Conservation (phyloP, 2,888 invertebrate genomes). For the Vanessa cardui region DNA sequence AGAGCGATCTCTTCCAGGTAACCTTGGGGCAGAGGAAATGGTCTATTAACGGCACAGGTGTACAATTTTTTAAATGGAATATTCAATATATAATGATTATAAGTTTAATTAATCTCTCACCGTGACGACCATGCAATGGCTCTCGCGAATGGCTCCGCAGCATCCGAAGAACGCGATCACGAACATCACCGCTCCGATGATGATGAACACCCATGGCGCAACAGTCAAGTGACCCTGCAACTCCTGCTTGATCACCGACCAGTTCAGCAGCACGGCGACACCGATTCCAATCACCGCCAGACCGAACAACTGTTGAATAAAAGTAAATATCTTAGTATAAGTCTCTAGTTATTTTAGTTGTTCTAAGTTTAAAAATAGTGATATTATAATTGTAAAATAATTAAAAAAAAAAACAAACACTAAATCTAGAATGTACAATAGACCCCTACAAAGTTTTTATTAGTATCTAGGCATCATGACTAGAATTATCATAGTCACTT, state of each 20-base stretch:
- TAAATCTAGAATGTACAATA: no score
- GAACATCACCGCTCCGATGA: conserved; percentile 88
- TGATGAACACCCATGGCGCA: conserved; percentile 85
- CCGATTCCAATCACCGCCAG: conserved; percentile 86
- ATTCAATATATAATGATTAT: no score
- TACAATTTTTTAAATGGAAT: no score
- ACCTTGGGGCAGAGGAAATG: no score
- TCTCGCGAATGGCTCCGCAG: conserved; percentile 94
- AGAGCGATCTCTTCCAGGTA: no score
- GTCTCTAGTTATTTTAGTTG: neutral
- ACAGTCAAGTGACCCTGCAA: conserved; percentile 74
- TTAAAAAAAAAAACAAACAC: no score
- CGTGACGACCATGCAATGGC: conserved; percentile 93
- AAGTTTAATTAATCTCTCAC: conserved; percentile 75
- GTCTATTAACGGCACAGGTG: no score
- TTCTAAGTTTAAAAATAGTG: no score
- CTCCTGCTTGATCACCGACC: conserved; percentile 75
- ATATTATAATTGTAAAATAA: no score
- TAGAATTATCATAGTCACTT: no score
- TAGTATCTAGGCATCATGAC: no score
- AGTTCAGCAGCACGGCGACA: conserved; percentile 84
- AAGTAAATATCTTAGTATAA: neutral
- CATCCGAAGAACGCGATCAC: conserved; percentile 94
- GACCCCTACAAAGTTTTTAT: no score
- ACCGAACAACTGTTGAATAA: conserved; percentile 85